Conservation (phyloP, 2,113 vertebrate species). For the Neogobius melanostomus region DNA sequence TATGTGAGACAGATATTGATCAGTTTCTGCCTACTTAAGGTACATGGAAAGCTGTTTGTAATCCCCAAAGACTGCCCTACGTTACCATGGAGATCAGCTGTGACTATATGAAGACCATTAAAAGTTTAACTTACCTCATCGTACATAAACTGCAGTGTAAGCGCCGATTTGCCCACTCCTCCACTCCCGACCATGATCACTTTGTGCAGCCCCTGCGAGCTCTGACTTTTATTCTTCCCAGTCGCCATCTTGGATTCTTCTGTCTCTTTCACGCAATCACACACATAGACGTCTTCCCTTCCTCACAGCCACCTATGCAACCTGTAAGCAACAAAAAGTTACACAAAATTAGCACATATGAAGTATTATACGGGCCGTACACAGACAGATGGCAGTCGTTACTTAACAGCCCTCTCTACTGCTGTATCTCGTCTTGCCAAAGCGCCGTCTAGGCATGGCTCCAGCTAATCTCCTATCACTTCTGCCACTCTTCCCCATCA, state of each 20-base stretch:
- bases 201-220: slow-evolving; percentile 73
- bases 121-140: slow-evolving; percentile 65
- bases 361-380: background rate
- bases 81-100: no score
- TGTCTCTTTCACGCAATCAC: slow-evolving; percentile 21
- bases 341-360: slow-evolving; percentile 7
- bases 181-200: slow-evolving; percentile 77
- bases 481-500: slow-evolving; percentile 44
- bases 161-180: slow-evolving; percentile 71
- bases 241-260: slow-evolving; percentile 64
- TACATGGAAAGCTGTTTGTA: no score
- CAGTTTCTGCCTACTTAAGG: no score
- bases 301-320: slow-evolving; percentile 13
- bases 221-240: slow-evolving; percentile 73
- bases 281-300: slow-evolving; percentile 24
- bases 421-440: slow-evolving; percentile 48
- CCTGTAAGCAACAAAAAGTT: slow-evolving; percentile 45
- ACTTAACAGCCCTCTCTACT: slow-evolving; percentile 43
- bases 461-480: slow-evolving; percentile 53
- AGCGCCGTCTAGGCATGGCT: slow-evolving; percentile 42
- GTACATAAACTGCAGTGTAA: slow-evolving; percentile 77
- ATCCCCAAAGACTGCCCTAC: no score
- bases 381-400: slow-evolving; percentile 46
- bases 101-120: no score
- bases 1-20: no score